phyloP scores from a whole-genome alignment of 2,797 vertebrate genomes.

The Rhinatrema bivittatum region DNA sequence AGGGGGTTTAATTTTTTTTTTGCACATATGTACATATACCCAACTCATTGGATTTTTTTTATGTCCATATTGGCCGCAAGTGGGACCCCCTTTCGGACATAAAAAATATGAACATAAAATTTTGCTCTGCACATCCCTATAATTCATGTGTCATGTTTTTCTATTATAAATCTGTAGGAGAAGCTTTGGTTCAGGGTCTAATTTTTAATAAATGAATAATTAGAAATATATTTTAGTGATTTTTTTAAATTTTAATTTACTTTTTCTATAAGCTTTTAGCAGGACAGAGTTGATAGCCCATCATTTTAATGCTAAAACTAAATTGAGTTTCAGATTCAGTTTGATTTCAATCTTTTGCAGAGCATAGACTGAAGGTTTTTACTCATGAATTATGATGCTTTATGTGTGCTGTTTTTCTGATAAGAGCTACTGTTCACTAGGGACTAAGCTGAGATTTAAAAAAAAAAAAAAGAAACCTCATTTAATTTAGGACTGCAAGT shows the following conservation, averaged over 20 bases:
- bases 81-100: no score
- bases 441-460: conserved; percentile 13
- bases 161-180: no score
- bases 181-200: no score
- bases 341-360: background rate
- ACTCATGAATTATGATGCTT: conserved; percentile 20
- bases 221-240: background rate
- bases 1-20: no score
- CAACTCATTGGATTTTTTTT: no score
- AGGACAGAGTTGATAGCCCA: background rate
- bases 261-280: background rate
- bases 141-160: no score
- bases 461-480: no score
- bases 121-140: no score
- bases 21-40: no score
- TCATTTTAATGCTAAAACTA: conserved; percentile 3
- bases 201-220: background rate
- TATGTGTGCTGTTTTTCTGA: conserved; percentile 14
- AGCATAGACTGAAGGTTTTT: background rate
- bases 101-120: no score
- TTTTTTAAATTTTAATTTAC: background rate
- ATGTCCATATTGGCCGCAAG: no score
- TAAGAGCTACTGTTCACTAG: conserved; percentile 14
- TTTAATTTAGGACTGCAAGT: conserved; percentile 14
- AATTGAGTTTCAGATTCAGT: conserved; percentile 3